Evolutionary conservation across 2,888 invertebrate species (phyloP).

Genomic region (Globia sparganii): DNA sequence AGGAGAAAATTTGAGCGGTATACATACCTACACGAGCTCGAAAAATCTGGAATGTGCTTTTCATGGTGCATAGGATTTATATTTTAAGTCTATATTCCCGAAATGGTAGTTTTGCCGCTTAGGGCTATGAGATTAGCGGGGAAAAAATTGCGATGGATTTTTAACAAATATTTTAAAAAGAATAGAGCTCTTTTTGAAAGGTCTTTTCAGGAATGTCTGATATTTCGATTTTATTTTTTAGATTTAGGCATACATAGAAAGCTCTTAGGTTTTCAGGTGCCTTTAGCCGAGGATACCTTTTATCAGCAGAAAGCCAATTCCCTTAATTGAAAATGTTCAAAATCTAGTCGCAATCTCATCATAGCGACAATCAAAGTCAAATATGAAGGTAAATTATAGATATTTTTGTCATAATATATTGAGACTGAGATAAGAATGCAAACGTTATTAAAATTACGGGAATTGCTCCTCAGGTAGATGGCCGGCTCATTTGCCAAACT

Average conservation of each 20-base stretch:
- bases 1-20: constrained; percentile 33
- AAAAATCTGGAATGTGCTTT: constrained; percentile 54
- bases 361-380: too few species aligned
- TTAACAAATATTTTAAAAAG: background rate
- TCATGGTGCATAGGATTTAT: constrained; percentile 50
- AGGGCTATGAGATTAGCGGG: constrained; percentile 18
- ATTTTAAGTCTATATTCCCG: constrained; percentile 42
- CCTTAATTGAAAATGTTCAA: too few species aligned
- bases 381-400: too few species aligned
- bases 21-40: constrained; percentile 12
- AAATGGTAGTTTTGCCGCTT: constrained; percentile 41
- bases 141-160: background rate
- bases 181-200: background rate
- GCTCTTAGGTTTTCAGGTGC: background rate
- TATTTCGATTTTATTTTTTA: background rate
- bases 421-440: background rate
- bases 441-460: background rate
- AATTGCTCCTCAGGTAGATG: background rate
- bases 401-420: too few species aligned
- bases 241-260: background rate
- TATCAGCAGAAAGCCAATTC: too few species aligned
- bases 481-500: too few species aligned
- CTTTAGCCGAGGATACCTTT: background rate
- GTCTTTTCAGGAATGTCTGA: background rate
- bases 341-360: too few species aligned